Conservation (phyloP, 2,797 vertebrate species). For the Meriones psammophilus region DNA sequence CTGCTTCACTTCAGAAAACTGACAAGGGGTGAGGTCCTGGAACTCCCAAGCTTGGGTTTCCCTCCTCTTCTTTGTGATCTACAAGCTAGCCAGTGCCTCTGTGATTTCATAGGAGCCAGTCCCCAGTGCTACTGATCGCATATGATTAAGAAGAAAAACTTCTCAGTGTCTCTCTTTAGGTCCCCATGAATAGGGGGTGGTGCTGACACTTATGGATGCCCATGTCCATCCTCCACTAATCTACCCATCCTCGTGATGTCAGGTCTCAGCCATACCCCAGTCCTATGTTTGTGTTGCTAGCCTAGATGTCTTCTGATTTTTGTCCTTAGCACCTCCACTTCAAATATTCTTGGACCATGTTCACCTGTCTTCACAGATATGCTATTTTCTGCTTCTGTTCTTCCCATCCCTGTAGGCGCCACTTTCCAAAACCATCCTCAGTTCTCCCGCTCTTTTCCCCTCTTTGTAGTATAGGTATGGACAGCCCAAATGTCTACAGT, state of each 20-base stretch:
- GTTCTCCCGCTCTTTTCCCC: not conserved
- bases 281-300: not conserved
- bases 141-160: slow-evolving; percentile 21
- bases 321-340: not conserved
- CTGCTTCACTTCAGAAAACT: slow-evolving; percentile 67
- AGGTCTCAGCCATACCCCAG: not conserved
- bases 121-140: not conserved
- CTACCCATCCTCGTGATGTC: not conserved
- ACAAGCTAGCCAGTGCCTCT: slow-evolving; percentile 29
- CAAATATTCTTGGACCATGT: not conserved
- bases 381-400: not conserved
- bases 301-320: not conserved
- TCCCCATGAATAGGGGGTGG: not conserved
- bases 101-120: not conserved
- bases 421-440: not conserved
- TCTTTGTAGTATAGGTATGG: not conserved
- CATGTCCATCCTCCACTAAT: not conserved
- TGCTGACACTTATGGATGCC: not conserved
- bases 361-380: not conserved
- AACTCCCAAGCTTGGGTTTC: not conserved
- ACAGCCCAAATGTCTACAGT: not conserved
- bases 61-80: not conserved
- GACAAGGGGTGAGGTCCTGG: slow-evolving; percentile 78
- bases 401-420: not conserved
- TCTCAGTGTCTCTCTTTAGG: not conserved